These are phyloP conservation scores for Steatocranus sp. DNA, from an alignment of 2,797 vertebrate genomes.

Conservation along the genomic window DNA sequence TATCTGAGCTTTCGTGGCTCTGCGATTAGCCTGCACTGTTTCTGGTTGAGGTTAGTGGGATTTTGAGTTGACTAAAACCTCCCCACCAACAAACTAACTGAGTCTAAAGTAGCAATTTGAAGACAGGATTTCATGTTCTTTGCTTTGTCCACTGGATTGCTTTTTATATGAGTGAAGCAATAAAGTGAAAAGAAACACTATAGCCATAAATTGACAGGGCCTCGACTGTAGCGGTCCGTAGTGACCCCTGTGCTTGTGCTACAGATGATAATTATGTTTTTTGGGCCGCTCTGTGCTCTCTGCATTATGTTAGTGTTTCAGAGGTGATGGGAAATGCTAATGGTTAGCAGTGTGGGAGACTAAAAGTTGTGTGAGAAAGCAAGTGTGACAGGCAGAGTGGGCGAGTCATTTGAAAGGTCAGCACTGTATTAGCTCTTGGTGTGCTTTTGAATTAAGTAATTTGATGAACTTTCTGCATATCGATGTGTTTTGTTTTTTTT, in stretches of 20 bases:
- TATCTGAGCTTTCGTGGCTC: neutral
- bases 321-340: constrained; percentile 52
- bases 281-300: constrained; percentile 3
- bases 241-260: constrained; percentile 3
- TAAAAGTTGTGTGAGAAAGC: constrained; percentile 32
- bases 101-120: constrained; percentile 21
- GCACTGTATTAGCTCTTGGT: neutral
- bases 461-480: constrained; percentile 27
- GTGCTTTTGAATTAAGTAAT: constrained; percentile 24
- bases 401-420: constrained; percentile 52
- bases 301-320: constrained; percentile 32
- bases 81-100: neutral
- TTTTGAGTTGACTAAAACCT: constrained; percentile 5
- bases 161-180: constrained; percentile 24
- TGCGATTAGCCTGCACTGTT: neutral
- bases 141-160: constrained; percentile 5
- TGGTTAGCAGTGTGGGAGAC: constrained; percentile 34
- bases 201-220: constrained; percentile 12
- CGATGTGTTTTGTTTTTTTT: neutral
- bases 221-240: neutral
- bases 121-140: constrained; percentile 41
- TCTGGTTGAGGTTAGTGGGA: neutral
- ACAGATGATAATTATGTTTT: constrained; percentile 36
- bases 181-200: constrained; percentile 23
- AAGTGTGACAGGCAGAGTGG: constrained; percentile 30